Base-by-base conservation (phyloP, 2,113 vertebrate species). In the Paedocypris sp. region DNA sequence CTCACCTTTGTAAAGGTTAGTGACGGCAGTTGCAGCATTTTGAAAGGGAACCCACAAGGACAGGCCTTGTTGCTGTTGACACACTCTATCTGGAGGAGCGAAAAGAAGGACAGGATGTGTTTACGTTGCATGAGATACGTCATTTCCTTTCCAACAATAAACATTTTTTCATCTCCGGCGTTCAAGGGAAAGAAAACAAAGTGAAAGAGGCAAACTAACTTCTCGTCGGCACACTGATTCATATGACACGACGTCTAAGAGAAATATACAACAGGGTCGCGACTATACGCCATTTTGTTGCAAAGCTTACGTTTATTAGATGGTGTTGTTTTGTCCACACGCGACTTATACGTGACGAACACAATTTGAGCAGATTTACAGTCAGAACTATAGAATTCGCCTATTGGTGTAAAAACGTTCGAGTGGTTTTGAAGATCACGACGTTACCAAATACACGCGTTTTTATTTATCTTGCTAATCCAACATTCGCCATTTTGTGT, bases 1-100 rank as follows among this genome's bases (percentile, higher is more conserved):
- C 80, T 78, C 86, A 88, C 91, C 95, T 97, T 95, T 98, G 70
- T 98, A 98, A 64, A 98, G 86, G 71, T 98, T 97, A 73, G 95
- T 98, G 84, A 98, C 95, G 9, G 95, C 93, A 22, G 94, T 98
- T 73, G 95, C 95, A 43, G 94, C 95, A 60, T 97, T 98, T 80
- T 98, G 95, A 81, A 98, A 98, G 26, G 95, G 94, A 52, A 92
- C 91, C 95, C 95, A 98, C 60, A 98, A 88, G 63, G 94, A 96
- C 51, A 96, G 89, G 62, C 92, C 91, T 80, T 98, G 95, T 79
- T 98, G n/a, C n/a, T n/a, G 95, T 77, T 98, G 94, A 84, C 95
- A 98, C 68, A 96, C 94, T 62, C 94, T 81, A 79, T 98, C 95
- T 98, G 86, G 28, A 75, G 68, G 73, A 46, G 38, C 43, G 47